Conservation (phyloP, 1,140 invertebrate species). For the Diorhabda sublineata region DNA sequence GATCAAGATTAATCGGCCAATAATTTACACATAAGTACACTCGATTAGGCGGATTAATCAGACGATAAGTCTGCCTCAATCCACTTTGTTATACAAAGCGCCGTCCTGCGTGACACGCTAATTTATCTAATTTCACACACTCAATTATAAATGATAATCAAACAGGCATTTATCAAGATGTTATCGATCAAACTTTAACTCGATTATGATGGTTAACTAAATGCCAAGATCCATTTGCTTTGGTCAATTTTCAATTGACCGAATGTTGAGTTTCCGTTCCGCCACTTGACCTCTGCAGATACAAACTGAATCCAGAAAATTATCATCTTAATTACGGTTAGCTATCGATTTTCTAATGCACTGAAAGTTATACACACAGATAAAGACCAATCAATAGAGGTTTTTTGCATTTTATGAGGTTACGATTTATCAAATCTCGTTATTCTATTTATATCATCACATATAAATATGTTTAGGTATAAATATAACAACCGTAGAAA, state of each 20-base stretch:
- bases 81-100: conserved; percentile 17
- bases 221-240: neutral
- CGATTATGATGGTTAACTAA: conserved; percentile 4
- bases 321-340: too few relatives aligned
- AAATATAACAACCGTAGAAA: too few relatives aligned
- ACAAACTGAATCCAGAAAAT: too few relatives aligned
- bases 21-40: conserved; percentile 14
- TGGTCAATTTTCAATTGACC: neutral
- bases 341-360: too few relatives aligned
- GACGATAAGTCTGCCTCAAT: conserved; percentile 21
- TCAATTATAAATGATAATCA: conserved; percentile 13
- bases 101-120: conserved; percentile 9
- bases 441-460: too few relatives aligned
- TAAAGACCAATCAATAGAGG: too few relatives aligned
- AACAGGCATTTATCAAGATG: conserved; percentile 13
- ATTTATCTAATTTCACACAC: conserved; percentile 16
- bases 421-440: too few relatives aligned
- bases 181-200: conserved; percentile 7
- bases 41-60: conserved; percentile 14
- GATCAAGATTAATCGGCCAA: conserved; percentile 13
- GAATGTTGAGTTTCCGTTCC: neutral
- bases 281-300: neutral
- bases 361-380: too few relatives aligned
- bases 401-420: too few relatives aligned
- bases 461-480: too few relatives aligned